Evolutionary conservation across 2,797 vertebrate species (phyloP), one percentile per base, ranked within the genome.

Genomic region (Rhabdomys pumilio): DNA sequence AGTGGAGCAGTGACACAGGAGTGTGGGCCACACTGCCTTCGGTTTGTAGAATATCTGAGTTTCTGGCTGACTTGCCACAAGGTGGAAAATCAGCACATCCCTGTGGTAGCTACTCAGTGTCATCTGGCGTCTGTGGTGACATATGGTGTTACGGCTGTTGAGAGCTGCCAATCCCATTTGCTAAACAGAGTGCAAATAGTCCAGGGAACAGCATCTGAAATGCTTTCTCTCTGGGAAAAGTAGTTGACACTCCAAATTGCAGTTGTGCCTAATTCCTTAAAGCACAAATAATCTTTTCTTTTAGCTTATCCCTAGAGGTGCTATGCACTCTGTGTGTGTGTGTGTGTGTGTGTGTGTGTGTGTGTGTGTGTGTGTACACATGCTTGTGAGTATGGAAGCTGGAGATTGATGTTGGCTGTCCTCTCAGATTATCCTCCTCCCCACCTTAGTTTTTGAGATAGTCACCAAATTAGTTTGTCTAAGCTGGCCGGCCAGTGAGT

Each of bases 121-220:
- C 86, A 98, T 97, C 77, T 96, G 96, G 84, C 55, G 89, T 87
- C 97, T 76, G 85, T 94, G 96, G 95, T 97, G 96, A 17, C 92
- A 94, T 97, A 97, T 76, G 67, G 88, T 96, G n/a, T 92, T 98
- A 69, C 89, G 97, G 59, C 97, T 97, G 79, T 96, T 79, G 96
- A 79, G 94, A 95, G 86, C 85, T 97, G 96, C 77, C 11, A 84
- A 34, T 81, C 86, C 94, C 89, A 83, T 95, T 97, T 96, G 97
- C 97, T 97, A 97, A 98, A 95, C 92, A 98, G 89, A 96, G 85
- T 97, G 88, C 96, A 98, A 96, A 95, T 34, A 79, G 89, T 89
- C 94, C 93, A 81, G 96, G 76, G 75, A 85, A 13, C 89, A n/a
- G 41, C 63, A 24, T n/a, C 90, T 47, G 47, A 95, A 93, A 47